Evolutionary conservation across 2,888 invertebrate species (phyloP).

Genomic region (Agrochola lychnidis): DNA sequence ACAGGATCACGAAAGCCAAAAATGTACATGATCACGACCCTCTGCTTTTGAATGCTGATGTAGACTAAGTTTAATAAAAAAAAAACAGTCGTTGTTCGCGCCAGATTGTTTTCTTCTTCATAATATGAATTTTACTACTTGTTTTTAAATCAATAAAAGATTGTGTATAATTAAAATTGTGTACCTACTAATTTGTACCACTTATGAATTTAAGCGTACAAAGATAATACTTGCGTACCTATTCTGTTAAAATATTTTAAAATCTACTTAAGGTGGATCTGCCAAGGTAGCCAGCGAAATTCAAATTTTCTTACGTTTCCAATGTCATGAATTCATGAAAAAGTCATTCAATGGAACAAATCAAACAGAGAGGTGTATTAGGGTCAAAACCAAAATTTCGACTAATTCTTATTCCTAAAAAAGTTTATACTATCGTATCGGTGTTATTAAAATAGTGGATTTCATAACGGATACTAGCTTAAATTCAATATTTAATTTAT

Average conservation of each 20-base stretch:
- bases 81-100: not conserved
- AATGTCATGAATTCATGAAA: no score
- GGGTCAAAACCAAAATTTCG: no score
- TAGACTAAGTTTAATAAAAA: not conserved
- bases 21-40: conserved; percentile 49
- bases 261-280: not conserved
- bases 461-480: no score
- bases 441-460: no score
- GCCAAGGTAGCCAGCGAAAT: no score
- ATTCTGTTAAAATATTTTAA: not conserved
- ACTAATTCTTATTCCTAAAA: no score
- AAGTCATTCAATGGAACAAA: no score
- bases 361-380: no score
- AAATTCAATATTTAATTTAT: no score
- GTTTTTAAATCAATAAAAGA: not conserved
- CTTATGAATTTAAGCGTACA: not conserved
- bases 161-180: not conserved
- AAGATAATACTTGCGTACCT: not conserved
- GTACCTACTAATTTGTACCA: not conserved
- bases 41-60: not conserved
- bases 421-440: no score
- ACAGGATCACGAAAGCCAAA: conserved; percentile 23
- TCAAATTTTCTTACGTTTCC: no score
- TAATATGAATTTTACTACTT: not conserved
- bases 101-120: not conserved